Conservation (phyloP, 2,113 vertebrate genomes). For the Aspiorhynchus laticeps region DNA sequence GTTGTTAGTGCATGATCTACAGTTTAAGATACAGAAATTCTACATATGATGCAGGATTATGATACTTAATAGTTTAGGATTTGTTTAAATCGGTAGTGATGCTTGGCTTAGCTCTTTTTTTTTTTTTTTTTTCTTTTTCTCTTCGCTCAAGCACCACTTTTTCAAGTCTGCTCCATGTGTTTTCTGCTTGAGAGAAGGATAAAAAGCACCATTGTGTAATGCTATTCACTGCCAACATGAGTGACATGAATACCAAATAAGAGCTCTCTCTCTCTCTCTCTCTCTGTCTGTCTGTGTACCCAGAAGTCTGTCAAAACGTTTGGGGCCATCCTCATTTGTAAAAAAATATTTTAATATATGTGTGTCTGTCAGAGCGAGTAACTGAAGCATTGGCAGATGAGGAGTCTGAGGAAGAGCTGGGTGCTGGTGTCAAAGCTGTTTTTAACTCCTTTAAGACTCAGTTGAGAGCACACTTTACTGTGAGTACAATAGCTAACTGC, state of each 20-base stretch:
- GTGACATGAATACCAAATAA: slow-evolving; percentile 3
- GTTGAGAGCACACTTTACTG: slow-evolving; percentile 77
- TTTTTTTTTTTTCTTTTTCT: too few species aligned
- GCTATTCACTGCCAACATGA: not conserved
- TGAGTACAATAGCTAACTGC: slow-evolving; percentile 69
- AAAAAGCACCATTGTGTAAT: not conserved
- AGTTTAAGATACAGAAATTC: not conserved
- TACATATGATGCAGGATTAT: not conserved
- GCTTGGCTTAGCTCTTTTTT: not conserved
- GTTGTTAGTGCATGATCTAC: not conserved
- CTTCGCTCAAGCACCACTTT: not conserved
- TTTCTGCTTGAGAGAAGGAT: not conserved
- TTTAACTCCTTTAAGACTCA: slow-evolving; percentile 78
- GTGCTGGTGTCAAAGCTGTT: slow-evolving; percentile 66
- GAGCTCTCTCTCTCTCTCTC: not conserved
- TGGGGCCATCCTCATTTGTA: not conserved
- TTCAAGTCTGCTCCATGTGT: not conserved
- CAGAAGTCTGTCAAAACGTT: too few species aligned
- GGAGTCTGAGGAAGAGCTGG: slow-evolving; percentile 57
- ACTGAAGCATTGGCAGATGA: slow-evolving; percentile 27
- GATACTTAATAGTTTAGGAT: not conserved
- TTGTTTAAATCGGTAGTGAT: not conserved
- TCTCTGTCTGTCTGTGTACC: slow-evolving; percentile 22
- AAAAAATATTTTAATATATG: not conserved
- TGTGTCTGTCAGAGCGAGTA: not conserved